phyloP scores from a whole-genome alignment of 1,140 invertebrate genomes.

The Dinothrombium tinctorium region DNA sequence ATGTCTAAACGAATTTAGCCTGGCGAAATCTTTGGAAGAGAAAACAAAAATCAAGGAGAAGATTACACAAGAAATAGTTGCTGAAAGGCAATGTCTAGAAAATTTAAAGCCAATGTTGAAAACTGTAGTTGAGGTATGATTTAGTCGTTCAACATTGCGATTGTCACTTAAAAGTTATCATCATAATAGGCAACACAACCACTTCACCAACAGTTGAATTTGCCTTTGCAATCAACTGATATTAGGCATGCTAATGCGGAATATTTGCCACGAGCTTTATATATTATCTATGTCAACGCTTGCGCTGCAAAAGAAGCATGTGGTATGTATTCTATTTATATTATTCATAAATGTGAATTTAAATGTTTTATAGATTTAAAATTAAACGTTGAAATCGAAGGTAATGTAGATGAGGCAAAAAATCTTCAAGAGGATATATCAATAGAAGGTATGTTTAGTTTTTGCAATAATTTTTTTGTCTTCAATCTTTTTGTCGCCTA shows the following conservation, averaged over 20 bases:
- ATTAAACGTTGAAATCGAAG: neutral
- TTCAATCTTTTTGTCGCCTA: neutral
- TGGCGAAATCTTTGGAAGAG: neutral
- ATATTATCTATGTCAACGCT: constrained; percentile 46
- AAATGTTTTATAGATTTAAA: neutral
- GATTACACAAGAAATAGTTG: neutral
- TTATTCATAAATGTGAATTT: neutral
- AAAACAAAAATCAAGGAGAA: neutral
- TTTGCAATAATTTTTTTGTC: neutral
- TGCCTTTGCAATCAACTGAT: constrained; percentile 48
- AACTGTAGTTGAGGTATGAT: neutral
- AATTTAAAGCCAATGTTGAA: neutral
- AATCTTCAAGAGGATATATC: neutral
- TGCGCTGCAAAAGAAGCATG: neutral
- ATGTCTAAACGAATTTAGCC: neutral
- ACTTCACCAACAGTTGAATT: constrained; percentile 58
- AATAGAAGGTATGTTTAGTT: neutral
- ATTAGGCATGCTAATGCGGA: constrained; percentile 45
- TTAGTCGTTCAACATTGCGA: neutral
- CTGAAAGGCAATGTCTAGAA: neutral
- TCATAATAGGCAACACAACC: constrained; percentile 42
- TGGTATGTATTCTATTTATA: neutral
- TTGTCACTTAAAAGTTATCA: neutral
- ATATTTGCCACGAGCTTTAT: constrained; percentile 53
- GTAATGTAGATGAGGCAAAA: constrained; percentile 1